Percentiles rank a stretch among this genome's conserved stretches.
phyloP scores from a whole-genome alignment of 1,140 invertebrate genomes.

The Mylabris phalerata region DNA sequence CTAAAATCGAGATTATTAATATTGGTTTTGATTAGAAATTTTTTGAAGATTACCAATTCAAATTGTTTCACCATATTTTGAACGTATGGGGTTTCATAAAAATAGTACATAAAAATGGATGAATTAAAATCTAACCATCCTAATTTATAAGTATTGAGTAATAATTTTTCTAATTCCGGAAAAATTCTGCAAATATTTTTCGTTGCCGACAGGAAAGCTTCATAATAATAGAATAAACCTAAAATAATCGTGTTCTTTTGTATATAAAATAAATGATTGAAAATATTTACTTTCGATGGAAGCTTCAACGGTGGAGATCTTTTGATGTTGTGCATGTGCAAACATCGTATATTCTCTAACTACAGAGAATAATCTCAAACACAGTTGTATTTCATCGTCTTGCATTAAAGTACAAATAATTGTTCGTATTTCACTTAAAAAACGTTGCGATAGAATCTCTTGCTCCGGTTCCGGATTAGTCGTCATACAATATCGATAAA shows the following conservation, averaged over 20 bases:
- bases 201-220: conserved; percentile 30
- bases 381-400: conserved; percentile 31
- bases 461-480: conserved; percentile 21
- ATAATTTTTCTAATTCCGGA: conserved; percentile 28
- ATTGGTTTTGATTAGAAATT: neutral
- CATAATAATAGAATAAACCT: conserved; percentile 32
- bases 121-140: conserved; percentile 34
- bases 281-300: conserved; percentile 4
- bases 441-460: conserved; percentile 22
- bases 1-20: neutral
- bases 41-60: neutral
- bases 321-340: conserved; percentile 25
- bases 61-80: conserved; percentile 12
- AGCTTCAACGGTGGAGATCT: conserved; percentile 2
- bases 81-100: conserved; percentile 29
- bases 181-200: conserved; percentile 29
- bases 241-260: conserved; percentile 2
- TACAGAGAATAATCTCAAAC: conserved; percentile 28
- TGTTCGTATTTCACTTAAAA: conserved; percentile 23
- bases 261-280: no score
- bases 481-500: conserved; percentile 34
- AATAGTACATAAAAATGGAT: conserved; percentile 31
- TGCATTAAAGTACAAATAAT: conserved; percentile 20
- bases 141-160: conserved; percentile 28
- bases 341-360: conserved; percentile 30